Conservation (phyloP, 2,888 invertebrate genomes). For the Lutraria lutraria region DNA sequence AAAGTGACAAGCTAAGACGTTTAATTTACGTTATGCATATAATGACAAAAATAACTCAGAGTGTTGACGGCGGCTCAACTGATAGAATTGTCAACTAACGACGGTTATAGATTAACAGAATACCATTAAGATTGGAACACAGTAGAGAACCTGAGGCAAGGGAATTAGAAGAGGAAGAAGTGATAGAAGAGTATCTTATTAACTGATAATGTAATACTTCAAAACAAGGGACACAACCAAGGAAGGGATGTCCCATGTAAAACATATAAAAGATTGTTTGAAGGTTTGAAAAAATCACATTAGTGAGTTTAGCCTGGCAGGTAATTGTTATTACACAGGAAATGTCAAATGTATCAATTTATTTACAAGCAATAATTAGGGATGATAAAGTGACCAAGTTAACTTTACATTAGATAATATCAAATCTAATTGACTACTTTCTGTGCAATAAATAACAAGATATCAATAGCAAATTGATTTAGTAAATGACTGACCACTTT, state of each 20-base stretch:
- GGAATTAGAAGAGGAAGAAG: neutral
- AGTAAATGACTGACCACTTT: too few species aligned
- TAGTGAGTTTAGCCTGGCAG: neutral
- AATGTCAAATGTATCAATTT: neutral
- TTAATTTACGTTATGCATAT: neutral
- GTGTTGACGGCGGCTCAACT: neutral
- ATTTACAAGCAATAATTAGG: neutral
- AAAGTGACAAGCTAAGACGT: neutral
- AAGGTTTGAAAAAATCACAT: neutral
- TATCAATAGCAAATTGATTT: too few species aligned
- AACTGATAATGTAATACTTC: neutral
- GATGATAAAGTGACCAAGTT: neutral
- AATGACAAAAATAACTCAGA: neutral
- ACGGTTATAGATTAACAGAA: neutral
- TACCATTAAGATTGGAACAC: neutral
- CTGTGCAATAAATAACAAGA: too few species aligned
- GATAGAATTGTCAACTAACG: slow-evolving; percentile 1
- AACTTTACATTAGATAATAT: neutral
- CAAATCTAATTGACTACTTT: too few species aligned
- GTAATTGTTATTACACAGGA: neutral
- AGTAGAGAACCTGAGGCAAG: neutral
- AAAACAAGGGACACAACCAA: neutral
- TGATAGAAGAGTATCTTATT: neutral
- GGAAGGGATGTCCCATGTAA: neutral
- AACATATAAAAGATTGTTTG: neutral